These are phyloP conservation scores for Drosophila neotestacea DNA, from an alignment of 2,888 invertebrate species.

Conservation along the genomic window DNA sequence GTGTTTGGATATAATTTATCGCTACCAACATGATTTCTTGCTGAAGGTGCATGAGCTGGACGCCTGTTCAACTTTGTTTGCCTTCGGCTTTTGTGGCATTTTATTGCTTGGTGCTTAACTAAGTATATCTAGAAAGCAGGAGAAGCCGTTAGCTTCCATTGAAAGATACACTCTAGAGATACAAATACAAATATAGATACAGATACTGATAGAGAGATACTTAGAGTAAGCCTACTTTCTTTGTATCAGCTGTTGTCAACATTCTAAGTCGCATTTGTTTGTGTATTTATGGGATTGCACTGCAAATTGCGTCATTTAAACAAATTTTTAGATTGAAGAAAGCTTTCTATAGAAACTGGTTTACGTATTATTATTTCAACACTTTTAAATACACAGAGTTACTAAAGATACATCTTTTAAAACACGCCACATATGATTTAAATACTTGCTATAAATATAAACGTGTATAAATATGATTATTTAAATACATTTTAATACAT, in stretches of 20 bases:
- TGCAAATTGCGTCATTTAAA: background rate
- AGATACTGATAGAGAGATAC: conserved; percentile 20
- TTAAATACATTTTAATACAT: background rate
- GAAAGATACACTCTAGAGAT: conserved; percentile 29
- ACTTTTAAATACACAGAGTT: background rate
- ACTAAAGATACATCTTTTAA: background rate
- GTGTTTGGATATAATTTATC: conserved; percentile 36
- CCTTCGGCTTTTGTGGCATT: conserved; percentile 36
- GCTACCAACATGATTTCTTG: conserved; percentile 37
- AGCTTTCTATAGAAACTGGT: background rate
- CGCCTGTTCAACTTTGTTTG: conserved; percentile 36
- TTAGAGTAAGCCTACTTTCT: background rate
- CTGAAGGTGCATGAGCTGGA: conserved; percentile 25
- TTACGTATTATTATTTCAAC: background rate
- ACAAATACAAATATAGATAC: conserved; percentile 17
- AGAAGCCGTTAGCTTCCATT: background rate
- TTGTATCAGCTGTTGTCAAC: background rate
- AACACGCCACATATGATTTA: too few relatives aligned
- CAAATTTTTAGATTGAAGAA: background rate
- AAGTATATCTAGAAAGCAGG: conserved; percentile 18
- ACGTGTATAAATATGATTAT: background rate
- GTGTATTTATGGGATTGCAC: conserved; percentile 7
- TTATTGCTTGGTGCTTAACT: conserved; percentile 41
- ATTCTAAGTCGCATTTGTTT: conserved; percentile 28
- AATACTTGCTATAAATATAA: too few relatives aligned